Conservation (phyloP, 1,140 invertebrate species). For the Platorchestia sp. region DNA sequence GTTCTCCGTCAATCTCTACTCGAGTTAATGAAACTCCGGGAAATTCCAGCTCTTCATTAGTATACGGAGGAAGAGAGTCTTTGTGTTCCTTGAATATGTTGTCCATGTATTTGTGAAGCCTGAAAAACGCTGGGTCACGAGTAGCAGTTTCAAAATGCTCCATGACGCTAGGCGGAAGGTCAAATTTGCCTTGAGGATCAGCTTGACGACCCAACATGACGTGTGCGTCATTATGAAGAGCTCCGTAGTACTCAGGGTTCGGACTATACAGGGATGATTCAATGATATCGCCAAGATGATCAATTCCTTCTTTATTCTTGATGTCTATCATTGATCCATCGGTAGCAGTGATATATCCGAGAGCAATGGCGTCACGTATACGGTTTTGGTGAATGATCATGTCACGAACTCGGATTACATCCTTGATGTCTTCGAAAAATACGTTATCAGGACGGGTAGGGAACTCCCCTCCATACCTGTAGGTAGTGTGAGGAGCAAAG, state of each 20-base stretch:
- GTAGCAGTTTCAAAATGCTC: slow-evolving; percentile 64
- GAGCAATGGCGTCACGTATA: slow-evolving; percentile 77
- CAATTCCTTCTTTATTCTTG: slow-evolving; percentile 65
- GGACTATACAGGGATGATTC: slow-evolving; percentile 63
- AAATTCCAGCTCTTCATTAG: slow-evolving; percentile 71
- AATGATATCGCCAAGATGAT: slow-evolving; percentile 68
- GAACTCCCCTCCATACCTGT: slow-evolving; percentile 78
- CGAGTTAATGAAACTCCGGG: slow-evolving; percentile 55
- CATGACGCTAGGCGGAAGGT: too few species aligned
- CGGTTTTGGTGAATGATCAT: slow-evolving; percentile 75
- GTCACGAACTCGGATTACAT: slow-evolving; percentile 68
- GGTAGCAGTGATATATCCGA: slow-evolving; percentile 74
- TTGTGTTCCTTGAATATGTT: slow-evolving; percentile 73
- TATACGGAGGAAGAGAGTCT: slow-evolving; percentile 76
- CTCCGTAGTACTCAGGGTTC: slow-evolving; percentile 63
- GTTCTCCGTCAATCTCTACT: slow-evolving; percentile 68
- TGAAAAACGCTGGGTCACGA: slow-evolving; percentile 69
- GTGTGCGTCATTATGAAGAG: slow-evolving; percentile 68
- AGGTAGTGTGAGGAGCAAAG: too few species aligned
- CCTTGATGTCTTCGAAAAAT: slow-evolving; percentile 71
- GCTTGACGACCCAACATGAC: slow-evolving; percentile 66
- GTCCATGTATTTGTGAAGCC: slow-evolving; percentile 69
- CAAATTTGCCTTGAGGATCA: too few species aligned
- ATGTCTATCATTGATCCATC: slow-evolving; percentile 56
- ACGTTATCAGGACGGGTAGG: slow-evolving; percentile 74